phyloP scores from a whole-genome alignment of 2,113 vertebrate genomes.

The Casuarius casuarius region DNA sequence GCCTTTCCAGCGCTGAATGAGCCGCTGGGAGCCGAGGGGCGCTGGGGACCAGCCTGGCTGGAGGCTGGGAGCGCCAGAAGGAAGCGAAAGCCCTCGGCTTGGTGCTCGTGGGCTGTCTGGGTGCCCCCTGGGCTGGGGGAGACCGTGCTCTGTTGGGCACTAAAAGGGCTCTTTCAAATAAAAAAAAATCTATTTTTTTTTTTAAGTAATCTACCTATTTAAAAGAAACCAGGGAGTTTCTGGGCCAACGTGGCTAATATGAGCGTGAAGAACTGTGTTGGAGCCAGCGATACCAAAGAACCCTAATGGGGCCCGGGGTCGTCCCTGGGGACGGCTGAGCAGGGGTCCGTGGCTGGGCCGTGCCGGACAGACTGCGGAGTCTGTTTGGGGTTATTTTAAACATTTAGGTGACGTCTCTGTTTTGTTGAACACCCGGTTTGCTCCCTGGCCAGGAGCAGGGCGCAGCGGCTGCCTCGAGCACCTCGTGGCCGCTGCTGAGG shows the following conservation, averaged over 20 bases:
- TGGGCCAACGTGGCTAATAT: neutral
- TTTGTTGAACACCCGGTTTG: neutral
- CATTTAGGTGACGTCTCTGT: neutral
- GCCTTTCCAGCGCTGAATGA: constrained; percentile 88
- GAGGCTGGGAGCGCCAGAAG: neutral
- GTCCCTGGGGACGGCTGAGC: neutral
- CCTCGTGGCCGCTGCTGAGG: neutral
- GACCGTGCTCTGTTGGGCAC: neutral
- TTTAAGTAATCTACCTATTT: neutral
- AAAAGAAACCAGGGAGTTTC: neutral
- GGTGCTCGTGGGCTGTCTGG: neutral
- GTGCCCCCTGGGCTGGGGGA: neutral
- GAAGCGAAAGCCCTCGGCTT: neutral
- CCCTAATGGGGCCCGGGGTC: neutral
- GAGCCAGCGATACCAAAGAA: neutral
- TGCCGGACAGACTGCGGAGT: neutral
- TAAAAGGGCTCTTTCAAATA: constrained; percentile 50
- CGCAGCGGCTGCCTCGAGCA: too few relatives aligned
- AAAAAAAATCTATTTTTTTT: neutral
- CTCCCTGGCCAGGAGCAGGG: neutral
- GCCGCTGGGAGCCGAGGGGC: neutral
- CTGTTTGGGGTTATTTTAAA: neutral
- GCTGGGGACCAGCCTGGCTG: too few relatives aligned
- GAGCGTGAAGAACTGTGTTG: neutral
- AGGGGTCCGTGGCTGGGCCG: neutral